phyloP scores from a whole-genome alignment of 2,797 vertebrate genomes.

The Tangara arthus region DNA sequence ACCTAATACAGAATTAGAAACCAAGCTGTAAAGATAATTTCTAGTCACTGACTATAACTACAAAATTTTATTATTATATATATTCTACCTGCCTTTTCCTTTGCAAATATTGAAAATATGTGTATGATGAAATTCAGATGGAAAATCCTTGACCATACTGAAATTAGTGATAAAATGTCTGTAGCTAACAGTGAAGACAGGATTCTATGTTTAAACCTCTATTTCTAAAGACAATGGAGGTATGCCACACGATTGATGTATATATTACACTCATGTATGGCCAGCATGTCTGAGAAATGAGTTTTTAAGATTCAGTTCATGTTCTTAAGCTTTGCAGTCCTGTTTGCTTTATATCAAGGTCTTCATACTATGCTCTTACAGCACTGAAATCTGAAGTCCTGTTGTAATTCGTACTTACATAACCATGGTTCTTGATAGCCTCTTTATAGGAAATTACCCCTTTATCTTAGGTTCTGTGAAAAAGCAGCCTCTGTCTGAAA shows the following conservation, averaged over 20 bases:
- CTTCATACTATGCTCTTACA: not conserved
- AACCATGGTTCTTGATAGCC: not conserved
- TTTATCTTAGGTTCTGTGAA: not conserved
- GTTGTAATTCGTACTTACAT: not conserved
- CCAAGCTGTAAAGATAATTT: slow-evolving; percentile 1
- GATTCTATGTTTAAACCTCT: not conserved
- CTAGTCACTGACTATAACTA: not conserved
- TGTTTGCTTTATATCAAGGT: not conserved
- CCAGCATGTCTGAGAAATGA: not conserved
- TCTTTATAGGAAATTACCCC: not conserved
- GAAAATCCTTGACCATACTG: not conserved
- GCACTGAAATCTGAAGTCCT: not conserved
- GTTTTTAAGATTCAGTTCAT: not conserved
- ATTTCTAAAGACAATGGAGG: not conserved
- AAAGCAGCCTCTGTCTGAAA: not conserved
- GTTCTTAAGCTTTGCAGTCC: not conserved
- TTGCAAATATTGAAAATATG: not conserved
- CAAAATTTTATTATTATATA: not conserved
- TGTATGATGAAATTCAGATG: not conserved
- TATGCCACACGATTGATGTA: not conserved
- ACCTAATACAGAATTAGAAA: not conserved
- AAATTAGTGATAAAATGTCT: not conserved
- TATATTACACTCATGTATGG: not conserved
- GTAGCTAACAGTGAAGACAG: not conserved
- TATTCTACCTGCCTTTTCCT: not conserved